Evolutionary conservation across 1,140 invertebrate species (phyloP).

Genomic region (Leptonema lineaticorne): DNA sequence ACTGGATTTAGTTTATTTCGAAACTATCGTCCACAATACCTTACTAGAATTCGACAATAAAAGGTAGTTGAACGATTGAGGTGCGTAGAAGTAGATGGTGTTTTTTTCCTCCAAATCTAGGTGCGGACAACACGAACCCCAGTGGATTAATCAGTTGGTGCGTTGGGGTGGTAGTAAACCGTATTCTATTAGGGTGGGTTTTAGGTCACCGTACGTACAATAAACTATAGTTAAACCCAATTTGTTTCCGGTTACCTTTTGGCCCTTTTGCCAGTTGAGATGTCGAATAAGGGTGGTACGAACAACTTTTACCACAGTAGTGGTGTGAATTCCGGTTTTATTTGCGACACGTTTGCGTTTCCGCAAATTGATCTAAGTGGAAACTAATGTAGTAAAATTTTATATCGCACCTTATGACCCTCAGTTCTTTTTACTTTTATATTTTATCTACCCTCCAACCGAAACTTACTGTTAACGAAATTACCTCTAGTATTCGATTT

Average conservation of each 20-base stretch:
- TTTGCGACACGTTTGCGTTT: slow-evolving; percentile 25
- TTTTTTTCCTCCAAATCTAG: slow-evolving; percentile 11
- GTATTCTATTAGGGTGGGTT: slow-evolving; percentile 36
- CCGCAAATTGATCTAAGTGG: slow-evolving; percentile 24
- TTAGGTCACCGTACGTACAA: background rate
- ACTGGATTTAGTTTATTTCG: background rate
- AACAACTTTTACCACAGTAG: background rate
- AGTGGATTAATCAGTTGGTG: slow-evolving; percentile 40
- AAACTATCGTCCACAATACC: background rate
- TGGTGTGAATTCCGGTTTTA: slow-evolving; percentile 17
- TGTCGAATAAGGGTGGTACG: background rate
- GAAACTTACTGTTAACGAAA: no score
- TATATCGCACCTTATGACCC: no score
- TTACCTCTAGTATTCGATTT: no score
- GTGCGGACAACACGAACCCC: slow-evolving; percentile 6
- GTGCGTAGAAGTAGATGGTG: background rate
- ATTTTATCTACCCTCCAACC: no score
- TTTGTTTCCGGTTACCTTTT: slow-evolving; percentile 22
- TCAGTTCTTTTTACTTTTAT: no score
- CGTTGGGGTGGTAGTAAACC: slow-evolving; percentile 36
- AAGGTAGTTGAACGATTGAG: background rate
- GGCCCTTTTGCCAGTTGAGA: slow-evolving; percentile 4
- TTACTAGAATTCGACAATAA: slow-evolving; percentile 1
- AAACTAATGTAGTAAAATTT: slow-evolving; percentile 25
- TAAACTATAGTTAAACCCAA: slow-evolving; percentile 27